Base-by-base conservation (phyloP, 2,797 vertebrate species). In the Nyctalus aviator region DNA sequence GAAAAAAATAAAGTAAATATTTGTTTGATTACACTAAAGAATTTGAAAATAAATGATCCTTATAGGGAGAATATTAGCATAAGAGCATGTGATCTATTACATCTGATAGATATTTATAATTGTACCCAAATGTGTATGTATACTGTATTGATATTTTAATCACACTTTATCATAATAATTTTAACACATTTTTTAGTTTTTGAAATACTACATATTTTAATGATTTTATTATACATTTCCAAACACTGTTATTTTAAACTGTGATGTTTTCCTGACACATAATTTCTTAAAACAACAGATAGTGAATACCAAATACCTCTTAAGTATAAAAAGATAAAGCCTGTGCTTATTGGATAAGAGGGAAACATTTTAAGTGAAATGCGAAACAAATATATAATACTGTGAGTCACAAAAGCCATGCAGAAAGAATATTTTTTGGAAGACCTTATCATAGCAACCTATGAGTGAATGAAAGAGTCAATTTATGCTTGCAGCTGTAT, bases 401-500 rank as follows among this genome's bases (percentile, higher is more conserved):
- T 50, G 82, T 66, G 8, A 62, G 5, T 84, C 76, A 4, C 50
- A 53, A 59, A 66, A 95, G 46, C 10, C n/a, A n/a, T 9, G 21
- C 0, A 0, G 55, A 96, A 53, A 71, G 30, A 96, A 81, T 50
- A 69, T 73, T 93, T 95, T 96, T 96, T 55, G 91, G 85, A 93
- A 96, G 90, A 96, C 84, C 57, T 94, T 76, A 95, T 88, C 90
- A 88, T 76, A 95, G 69, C 69, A 94, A 95, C 25, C 72, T 92
- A 59, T 88, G 88, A 93, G 64, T 68, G 90, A 97, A 86, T 71
- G 88, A 85, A 94, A 59, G 18, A 94, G 48, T 91, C 81, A 94
- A 27, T 97, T 96, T 97, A 71, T 50, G 68, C 78, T 95, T 92
- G 92, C 27, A 96, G 92, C 53, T 98, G 35, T 32, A 64, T 88